phyloP scores from a whole-genome alignment of 2,113 vertebrate species.

The Lota lota region DNA sequence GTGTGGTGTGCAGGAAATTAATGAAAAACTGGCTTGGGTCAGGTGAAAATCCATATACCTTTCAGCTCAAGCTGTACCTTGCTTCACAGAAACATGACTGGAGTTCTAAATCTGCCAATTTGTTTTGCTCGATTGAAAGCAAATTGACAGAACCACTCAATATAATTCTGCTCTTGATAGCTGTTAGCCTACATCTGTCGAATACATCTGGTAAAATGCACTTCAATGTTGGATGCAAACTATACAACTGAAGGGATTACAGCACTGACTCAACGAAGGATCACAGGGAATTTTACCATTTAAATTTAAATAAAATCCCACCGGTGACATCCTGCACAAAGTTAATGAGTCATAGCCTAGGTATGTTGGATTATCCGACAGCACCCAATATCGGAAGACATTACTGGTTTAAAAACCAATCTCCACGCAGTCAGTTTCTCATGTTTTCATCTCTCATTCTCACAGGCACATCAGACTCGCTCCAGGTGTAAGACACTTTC shows the following conservation, averaged over 20 bases:
- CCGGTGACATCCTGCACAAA: slow-evolving; percentile 13
- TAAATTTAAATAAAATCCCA: background rate
- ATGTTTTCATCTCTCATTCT: slow-evolving; percentile 63
- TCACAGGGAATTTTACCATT: background rate
- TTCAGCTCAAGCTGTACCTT: slow-evolving; percentile 7
- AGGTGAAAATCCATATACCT: slow-evolving; percentile 46
- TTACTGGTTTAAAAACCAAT: slow-evolving; percentile 21
- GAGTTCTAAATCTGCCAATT: too few species aligned
- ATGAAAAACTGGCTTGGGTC: slow-evolving; percentile 35
- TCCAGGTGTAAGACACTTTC: slow-evolving; percentile 68
- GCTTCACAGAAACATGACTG: too few species aligned
- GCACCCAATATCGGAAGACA: slow-evolving; percentile 20
- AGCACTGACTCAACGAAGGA: background rate
- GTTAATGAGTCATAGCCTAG: slow-evolving; percentile 39
- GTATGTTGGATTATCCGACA: slow-evolving; percentile 38
- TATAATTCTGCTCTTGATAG: too few species aligned
- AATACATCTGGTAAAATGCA: too few species aligned
- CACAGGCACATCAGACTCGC: slow-evolving; percentile 70
- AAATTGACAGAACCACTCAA: too few species aligned
- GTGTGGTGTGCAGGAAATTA: slow-evolving; percentile 35
- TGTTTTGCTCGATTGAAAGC: too few species aligned
- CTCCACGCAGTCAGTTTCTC: slow-evolving; percentile 46
- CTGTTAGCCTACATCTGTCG: too few species aligned
- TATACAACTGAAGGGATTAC: too few species aligned
- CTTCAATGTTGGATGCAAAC: too few species aligned